Percentiles rank a stretch among this genome's conserved stretches.
Conservation (phyloP, 2,888 invertebrate species). For the Alviniconcha strummeri region DNA sequence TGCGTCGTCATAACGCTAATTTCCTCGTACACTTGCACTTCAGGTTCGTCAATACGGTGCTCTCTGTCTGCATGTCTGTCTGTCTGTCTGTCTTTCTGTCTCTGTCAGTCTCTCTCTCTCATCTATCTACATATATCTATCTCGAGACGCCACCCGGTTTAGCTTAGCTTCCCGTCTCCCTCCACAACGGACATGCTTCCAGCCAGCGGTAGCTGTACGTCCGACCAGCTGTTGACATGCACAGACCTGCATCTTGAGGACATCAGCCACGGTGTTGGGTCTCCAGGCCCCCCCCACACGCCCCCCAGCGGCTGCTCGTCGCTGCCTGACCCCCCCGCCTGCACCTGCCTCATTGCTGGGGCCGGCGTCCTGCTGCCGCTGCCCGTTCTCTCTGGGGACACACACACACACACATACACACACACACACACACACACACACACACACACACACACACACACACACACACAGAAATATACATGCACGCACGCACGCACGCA, state of each 20-base stretch:
- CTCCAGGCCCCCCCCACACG: constrained; percentile 33
- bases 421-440: background rate
- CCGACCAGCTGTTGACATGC: background rate
- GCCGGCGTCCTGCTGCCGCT: constrained; percentile 20
- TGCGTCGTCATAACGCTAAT: too few relatives aligned
- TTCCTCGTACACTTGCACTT: too few relatives aligned
- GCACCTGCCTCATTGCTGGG: background rate
- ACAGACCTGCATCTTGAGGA: constrained; percentile 34
- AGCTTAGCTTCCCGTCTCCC: too few relatives aligned
- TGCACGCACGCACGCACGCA: background rate
- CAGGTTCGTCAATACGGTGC: too few relatives aligned
- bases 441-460: constrained; percentile 14
- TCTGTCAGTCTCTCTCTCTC: too few relatives aligned
- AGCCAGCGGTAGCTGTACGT: too few relatives aligned
- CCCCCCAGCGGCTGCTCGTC: constrained; percentile 28
- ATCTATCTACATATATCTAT: too few relatives aligned
- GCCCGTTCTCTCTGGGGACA: background rate
- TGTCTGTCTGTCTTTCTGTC: too few relatives aligned
- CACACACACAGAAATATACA: background rate
- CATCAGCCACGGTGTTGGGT: constrained; percentile 32
- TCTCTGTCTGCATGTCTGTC: too few relatives aligned
- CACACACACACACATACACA: background rate
- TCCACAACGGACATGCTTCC: too few relatives aligned
- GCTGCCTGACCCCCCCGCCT: constrained; percentile 28
- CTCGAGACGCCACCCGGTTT: too few relatives aligned